These are phyloP conservation scores for Coregonus ussuriensis DNA, from an alignment of 2,797 vertebrate genomes.

Conservation along the genomic window DNA sequence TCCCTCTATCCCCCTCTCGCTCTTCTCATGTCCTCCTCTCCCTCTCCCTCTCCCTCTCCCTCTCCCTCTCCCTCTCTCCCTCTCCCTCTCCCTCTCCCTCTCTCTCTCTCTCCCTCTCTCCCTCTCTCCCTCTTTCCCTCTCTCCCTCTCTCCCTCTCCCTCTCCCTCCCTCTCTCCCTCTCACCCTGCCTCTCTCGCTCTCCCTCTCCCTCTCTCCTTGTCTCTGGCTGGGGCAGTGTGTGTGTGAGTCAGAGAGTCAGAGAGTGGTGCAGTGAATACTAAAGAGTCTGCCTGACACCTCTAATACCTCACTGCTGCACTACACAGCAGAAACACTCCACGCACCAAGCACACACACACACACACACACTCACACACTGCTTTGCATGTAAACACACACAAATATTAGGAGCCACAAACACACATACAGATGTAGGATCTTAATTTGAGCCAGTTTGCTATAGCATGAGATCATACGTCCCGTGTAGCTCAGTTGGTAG, in stretches of 20 bases:
- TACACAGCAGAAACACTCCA: conserved; percentile 47
- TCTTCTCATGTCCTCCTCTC: conserved; percentile 22
- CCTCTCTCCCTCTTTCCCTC: conserved; percentile 38
- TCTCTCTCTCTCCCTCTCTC: conserved; percentile 10
- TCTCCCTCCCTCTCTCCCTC: conserved; percentile 20
- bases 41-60: conserved; percentile 43
- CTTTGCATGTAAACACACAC: conserved; percentile 54
- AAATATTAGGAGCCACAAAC: conserved; percentile 37
- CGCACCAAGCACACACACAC: conserved; percentile 25
- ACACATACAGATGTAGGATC: background rate
- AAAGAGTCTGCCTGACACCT: conserved; percentile 74
- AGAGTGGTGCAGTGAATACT: conserved; percentile 79
- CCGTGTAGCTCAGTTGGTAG: no score
- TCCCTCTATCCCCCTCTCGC: no score
- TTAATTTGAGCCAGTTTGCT: no score
- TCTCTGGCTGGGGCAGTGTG: conserved; percentile 43
- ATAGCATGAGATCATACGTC: no score
- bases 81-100: conserved; percentile 29
- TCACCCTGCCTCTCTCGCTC: conserved; percentile 4
- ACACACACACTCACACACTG: conserved; percentile 45
- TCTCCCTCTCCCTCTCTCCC: background rate
- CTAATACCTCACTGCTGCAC: conserved; percentile 61
- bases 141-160: conserved; percentile 17
- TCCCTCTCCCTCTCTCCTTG: conserved; percentile 21
- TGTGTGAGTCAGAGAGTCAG: conserved; percentile 72